phyloP scores from a whole-genome alignment of 2,797 vertebrate genomes.

The Lycodopsis pacificus region DNA sequence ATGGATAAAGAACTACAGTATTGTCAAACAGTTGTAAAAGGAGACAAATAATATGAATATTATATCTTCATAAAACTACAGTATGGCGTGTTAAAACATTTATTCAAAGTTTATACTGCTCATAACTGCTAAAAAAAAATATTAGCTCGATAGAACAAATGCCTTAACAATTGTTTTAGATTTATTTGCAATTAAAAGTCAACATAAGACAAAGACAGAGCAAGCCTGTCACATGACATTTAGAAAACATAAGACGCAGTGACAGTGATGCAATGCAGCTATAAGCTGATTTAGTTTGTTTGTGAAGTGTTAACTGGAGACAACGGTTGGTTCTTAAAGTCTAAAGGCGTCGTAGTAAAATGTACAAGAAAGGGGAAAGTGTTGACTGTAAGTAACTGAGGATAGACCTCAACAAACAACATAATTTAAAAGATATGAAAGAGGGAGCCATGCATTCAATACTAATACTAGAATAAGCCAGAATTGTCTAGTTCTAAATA shows the following conservation, averaged over 20 bases:
- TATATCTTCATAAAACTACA: not conserved
- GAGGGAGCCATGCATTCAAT: not conserved
- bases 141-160: not conserved
- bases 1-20: not conserved
- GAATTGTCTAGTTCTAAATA: not conserved
- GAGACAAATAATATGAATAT: not conserved
- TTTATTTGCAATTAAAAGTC: not conserved
- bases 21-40: not conserved
- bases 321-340: not conserved
- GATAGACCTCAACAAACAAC: not conserved
- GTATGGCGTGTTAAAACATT: not conserved
- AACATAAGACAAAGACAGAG: not conserved
- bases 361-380: not conserved
- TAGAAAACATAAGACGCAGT: not conserved
- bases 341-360: not conserved
- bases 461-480: not conserved
- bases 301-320: not conserved
- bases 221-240: not conserved
- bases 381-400: not conserved
- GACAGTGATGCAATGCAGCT: not conserved
- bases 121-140: not conserved
- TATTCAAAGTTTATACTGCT: not conserved
- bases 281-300: not conserved
- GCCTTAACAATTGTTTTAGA: not conserved
- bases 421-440: not conserved